Conservation (phyloP, 1,140 invertebrate species). For the Spodoptera litura region DNA sequence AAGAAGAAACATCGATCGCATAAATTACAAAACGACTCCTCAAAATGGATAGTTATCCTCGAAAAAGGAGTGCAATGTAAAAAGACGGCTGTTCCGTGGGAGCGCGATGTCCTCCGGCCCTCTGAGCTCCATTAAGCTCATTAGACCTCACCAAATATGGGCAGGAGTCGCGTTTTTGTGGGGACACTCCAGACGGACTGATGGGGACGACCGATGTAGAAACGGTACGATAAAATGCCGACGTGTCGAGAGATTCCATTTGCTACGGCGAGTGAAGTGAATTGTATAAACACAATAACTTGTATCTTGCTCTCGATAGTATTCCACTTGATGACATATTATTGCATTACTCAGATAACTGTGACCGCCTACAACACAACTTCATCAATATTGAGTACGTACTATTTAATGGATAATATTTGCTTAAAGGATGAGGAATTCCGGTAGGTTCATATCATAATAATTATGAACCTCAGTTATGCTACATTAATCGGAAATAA, state of each 20-base stretch:
- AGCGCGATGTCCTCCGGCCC: constrained; percentile 47
- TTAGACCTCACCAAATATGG: constrained; percentile 70
- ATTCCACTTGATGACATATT: too few relatives aligned
- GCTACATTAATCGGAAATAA: neutral
- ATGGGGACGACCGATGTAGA: constrained; percentile 53
- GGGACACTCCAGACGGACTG: constrained; percentile 42
- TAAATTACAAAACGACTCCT: constrained; percentile 46
- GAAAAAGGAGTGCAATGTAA: constrained; percentile 58
- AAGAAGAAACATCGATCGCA: constrained; percentile 44
- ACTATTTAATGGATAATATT: too few relatives aligned
- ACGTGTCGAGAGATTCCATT: neutral
- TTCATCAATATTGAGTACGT: too few relatives aligned
- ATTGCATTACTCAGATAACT: too few relatives aligned
- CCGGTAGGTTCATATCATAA: too few relatives aligned
- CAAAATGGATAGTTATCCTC: constrained; percentile 51
- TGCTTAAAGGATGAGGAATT: too few relatives aligned
- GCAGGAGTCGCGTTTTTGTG: constrained; percentile 56
- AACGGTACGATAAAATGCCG: constrained; percentile 54
- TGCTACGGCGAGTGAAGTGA: neutral
- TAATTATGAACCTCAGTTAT: too few relatives aligned
- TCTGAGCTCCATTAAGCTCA: constrained; percentile 61
- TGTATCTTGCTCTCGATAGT: too few relatives aligned
- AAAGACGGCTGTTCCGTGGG: constrained; percentile 58
- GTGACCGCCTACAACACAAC: too few relatives aligned
- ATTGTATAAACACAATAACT: too few relatives aligned